These are phyloP conservation scores for Ceratothoa steindachneri DNA, from an alignment of 2,888 invertebrate genomes.

Conservation along the genomic window DNA sequence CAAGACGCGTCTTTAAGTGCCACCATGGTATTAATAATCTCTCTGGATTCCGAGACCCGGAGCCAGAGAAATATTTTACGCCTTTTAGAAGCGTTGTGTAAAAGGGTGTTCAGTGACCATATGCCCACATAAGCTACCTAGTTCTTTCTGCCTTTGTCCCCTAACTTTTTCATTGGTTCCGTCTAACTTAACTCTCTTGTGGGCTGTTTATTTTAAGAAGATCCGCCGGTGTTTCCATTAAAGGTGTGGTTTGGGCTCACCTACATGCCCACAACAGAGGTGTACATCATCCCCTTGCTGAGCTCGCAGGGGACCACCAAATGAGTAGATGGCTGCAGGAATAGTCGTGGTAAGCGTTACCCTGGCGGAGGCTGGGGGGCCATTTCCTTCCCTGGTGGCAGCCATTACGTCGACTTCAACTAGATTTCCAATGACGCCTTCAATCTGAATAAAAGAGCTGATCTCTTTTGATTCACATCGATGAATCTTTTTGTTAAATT, in stretches of 20 bases:
- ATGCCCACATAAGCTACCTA: no score
- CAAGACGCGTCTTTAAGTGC: no score
- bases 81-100: no score
- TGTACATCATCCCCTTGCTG: conserved; percentile 59
- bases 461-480: no score
- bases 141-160: no score
- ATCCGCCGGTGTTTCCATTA: conserved; percentile 35
- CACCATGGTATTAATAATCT: no score
- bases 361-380: conserved; percentile 22
- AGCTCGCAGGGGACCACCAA: conserved; percentile 64
- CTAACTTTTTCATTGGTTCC: no score
- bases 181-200: conserved; percentile 60
- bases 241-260: conserved; percentile 29
- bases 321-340: conserved; percentile 67
- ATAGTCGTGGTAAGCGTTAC: conserved; percentile 52
- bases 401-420: conserved; percentile 40
- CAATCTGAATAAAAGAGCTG: conserved; percentile 26
- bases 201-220: background rate
- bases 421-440: conserved; percentile 32
- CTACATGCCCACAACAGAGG: conserved; percentile 39
- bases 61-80: no score
- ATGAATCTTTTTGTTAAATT: no score
- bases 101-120: no score
- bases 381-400: conserved; percentile 34
- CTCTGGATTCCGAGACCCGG: no score